phyloP scores from a whole-genome alignment of 1,140 invertebrate genomes.

The Penaeus indicus region DNA sequence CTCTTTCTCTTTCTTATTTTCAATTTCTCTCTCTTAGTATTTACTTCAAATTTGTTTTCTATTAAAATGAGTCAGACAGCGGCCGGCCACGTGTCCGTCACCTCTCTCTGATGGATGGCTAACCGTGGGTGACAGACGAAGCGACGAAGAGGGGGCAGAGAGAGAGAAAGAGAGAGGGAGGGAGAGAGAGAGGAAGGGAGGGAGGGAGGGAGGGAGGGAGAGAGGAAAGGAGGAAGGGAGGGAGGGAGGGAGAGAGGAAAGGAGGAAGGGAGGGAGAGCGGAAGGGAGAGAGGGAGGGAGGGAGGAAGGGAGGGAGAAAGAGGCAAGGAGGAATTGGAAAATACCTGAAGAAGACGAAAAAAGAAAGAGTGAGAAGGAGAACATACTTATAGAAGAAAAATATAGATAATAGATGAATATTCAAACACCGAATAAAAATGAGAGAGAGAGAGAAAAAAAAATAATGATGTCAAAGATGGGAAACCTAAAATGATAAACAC shows the following conservation, averaged over 20 bases:
- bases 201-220: neutral
- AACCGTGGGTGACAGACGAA: conserved; percentile 35
- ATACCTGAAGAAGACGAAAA: too few relatives aligned
- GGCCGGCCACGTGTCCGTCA: conserved; percentile 22
- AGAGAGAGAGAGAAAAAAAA: too few relatives aligned
- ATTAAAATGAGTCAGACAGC: conserved; percentile 44
- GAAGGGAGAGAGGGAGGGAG: neutral
- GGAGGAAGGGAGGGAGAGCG: neutral
- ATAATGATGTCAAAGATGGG: too few relatives aligned
- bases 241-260: neutral
- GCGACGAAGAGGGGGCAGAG: neutral
- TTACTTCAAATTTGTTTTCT: conserved; percentile 58
- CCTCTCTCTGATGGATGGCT: conserved; percentile 26
- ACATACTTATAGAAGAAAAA: too few relatives aligned
- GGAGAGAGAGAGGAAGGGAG: neutral
- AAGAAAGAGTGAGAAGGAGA: too few relatives aligned
- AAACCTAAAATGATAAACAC: too few relatives aligned
- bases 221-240: neutral
- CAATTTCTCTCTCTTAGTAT: neutral
- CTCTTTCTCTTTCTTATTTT: too few relatives aligned
- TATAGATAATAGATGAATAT: too few relatives aligned
- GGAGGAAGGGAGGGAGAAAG: too few relatives aligned
- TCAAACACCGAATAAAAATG: too few relatives aligned
- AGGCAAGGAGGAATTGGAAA: too few relatives aligned
- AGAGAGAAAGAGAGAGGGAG: neutral